phyloP scores from a whole-genome alignment of 2,113 vertebrate species.

The Theristicus caerulescens region DNA sequence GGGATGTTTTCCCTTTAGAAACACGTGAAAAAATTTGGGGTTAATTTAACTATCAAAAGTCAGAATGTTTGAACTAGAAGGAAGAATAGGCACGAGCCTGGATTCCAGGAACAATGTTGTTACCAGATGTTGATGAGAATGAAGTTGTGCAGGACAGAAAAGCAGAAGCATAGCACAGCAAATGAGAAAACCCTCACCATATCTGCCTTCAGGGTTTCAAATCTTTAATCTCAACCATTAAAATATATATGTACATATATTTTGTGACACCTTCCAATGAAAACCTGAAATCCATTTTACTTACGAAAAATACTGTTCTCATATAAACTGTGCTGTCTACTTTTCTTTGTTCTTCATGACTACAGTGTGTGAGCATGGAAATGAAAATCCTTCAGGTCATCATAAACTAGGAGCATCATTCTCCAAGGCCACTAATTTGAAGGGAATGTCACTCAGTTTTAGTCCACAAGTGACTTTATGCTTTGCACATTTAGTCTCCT shows the following conservation, averaged over 20 bases:
- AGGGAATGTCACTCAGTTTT: background rate
- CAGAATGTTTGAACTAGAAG: background rate
- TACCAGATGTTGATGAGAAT: conserved; percentile 34
- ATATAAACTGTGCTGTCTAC: fast-evolving
- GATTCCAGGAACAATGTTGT: conserved; percentile 22
- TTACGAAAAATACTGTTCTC: background rate
- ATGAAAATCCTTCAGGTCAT: background rate
- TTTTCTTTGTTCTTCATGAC: background rate
- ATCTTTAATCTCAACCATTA: background rate
- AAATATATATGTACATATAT: background rate
- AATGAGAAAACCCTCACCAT: background rate
- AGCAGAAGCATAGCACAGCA: background rate
- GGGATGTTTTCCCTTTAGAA: conserved; percentile 35
- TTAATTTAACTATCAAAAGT: conserved; percentile 33
- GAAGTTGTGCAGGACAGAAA: background rate
- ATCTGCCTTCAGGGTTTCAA: background rate
- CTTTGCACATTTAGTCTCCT: background rate
- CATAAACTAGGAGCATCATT: background rate
- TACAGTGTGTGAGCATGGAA: background rate
- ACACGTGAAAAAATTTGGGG: background rate
- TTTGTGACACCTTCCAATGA: background rate
- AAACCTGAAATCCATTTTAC: background rate
- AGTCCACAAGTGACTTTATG: background rate
- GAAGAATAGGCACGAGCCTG: background rate
- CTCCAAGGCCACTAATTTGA: background rate